A percentile compares a stretch with the other conserved stretches of the same genome.
Conservation (phyloP, 2,113 vertebrate species). For the Variabilichromis moorii region DNA sequence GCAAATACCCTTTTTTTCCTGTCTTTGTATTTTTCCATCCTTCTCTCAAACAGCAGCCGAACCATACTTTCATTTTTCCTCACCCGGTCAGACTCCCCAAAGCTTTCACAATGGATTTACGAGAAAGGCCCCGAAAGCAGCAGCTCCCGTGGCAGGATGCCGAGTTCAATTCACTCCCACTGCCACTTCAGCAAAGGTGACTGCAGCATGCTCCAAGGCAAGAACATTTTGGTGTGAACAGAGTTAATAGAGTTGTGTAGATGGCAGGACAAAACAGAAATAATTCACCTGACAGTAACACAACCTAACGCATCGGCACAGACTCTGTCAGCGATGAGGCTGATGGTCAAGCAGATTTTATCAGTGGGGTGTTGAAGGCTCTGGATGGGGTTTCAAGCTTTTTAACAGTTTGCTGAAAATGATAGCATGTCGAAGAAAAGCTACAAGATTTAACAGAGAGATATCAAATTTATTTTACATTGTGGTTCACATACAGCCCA, state of each 20-base stretch:
- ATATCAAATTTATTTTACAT: not conserved
- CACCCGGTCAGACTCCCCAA: not conserved
- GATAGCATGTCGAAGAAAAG: not conserved
- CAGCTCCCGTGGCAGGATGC: constrained; percentile 8
- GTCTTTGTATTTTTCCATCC: constrained; percentile 24
- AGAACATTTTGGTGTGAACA: not conserved
- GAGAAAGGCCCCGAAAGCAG: constrained; percentile 7
- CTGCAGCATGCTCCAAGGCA: not conserved
- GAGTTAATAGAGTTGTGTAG: not conserved
- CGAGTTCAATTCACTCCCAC: not conserved
- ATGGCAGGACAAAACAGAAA: not conserved
- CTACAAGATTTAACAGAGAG: not conserved
- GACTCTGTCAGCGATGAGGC: not conserved
- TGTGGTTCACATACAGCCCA: not conserved
- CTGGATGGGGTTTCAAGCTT: not conserved
- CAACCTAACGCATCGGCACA: not conserved
- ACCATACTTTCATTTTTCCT: not conserved
- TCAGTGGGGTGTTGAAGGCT: not conserved
- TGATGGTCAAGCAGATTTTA: not conserved
- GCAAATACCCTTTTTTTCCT: constrained; percentile 19
- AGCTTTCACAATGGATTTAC: constrained; percentile 37
- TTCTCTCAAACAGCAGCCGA: not conserved
- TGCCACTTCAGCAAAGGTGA: not conserved
- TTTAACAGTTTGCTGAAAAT: not conserved
- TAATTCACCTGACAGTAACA: not conserved